phyloP scores from a whole-genome alignment of 2,113 vertebrate species.

The Xerus inauris region DNA sequence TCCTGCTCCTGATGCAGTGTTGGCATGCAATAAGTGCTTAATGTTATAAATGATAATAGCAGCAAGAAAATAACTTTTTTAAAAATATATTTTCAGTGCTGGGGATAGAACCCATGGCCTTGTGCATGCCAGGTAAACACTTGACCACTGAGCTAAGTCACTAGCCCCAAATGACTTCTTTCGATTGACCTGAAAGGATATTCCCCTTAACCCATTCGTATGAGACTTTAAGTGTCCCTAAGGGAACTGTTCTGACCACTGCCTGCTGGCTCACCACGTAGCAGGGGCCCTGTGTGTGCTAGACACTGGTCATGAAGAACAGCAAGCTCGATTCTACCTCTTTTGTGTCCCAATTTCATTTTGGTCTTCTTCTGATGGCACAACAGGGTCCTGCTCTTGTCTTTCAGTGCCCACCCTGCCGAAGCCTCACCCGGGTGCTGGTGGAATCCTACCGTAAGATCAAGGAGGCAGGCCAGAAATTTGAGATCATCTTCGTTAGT shows the following conservation, averaged over 20 bases:
- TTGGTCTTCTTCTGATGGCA: background rate
- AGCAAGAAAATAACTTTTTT: background rate
- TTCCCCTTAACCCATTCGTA: background rate
- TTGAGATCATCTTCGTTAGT: conserved; percentile 98
- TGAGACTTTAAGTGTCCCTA: background rate
- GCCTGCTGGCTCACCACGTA: rapidly evolving
- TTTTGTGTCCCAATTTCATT: background rate
- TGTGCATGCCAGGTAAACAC: too few relatives aligned
- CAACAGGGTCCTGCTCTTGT: background rate
- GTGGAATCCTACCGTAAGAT: conserved; percentile 96
- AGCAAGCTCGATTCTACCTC: background rate
- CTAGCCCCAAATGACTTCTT: background rate
- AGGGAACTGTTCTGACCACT: background rate
- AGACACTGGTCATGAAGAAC: background rate
- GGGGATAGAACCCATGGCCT: too few relatives aligned
- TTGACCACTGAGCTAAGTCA: too few relatives aligned
- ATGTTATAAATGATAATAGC: background rate
- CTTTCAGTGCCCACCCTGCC: conserved; percentile 95
- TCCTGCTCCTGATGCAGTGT: background rate
- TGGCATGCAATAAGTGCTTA: background rate
- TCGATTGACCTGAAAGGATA: background rate
- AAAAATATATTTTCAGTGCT: too few relatives aligned
- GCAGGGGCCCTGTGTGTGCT: too few relatives aligned
- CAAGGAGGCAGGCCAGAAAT: conserved; percentile 96
- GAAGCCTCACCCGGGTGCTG: conserved; percentile 95